Evolutionary conservation across 2,113 vertebrate genomes (phyloP).

Genomic region (Lota lota): DNA sequence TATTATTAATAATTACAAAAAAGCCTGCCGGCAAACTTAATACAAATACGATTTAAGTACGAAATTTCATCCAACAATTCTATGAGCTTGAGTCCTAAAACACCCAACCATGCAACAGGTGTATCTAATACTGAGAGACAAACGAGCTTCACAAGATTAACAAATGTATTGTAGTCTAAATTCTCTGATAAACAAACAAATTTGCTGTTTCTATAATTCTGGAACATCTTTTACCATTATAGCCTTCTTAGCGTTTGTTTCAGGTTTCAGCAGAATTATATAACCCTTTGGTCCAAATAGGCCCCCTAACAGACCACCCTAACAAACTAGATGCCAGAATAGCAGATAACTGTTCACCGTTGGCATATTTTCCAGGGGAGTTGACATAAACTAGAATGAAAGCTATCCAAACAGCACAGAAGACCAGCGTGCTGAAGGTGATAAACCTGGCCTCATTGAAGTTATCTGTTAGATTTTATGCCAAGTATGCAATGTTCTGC

Average conservation of each 20-base stretch:
- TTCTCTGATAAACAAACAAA: neutral
- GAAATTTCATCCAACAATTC: too few species aligned
- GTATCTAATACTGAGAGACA: too few species aligned
- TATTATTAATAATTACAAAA: too few species aligned
- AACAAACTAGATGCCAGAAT: constrained; percentile 70
- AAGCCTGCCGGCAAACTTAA: too few species aligned
- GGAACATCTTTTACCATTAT: constrained; percentile 42
- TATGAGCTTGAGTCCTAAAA: too few species aligned
- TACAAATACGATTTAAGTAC: too few species aligned
- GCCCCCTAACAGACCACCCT: constrained; percentile 51
- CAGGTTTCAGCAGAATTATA: constrained; percentile 67
- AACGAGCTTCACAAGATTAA: too few species aligned
- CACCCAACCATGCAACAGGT: too few species aligned
- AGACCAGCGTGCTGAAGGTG: constrained; percentile 73
- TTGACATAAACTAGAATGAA: constrained; percentile 68
- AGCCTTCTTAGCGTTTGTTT: constrained; percentile 67
- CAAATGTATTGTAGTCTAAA: too few species aligned
- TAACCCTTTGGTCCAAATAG: constrained; percentile 76
- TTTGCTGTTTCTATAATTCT: constrained; percentile 8
- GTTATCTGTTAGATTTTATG: constrained; percentile 64
- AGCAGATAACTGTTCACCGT: constrained; percentile 69
- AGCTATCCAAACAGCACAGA: constrained; percentile 70
- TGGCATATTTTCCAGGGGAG: constrained; percentile 68
- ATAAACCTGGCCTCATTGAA: constrained; percentile 70
- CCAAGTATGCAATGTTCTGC: constrained; percentile 59